A percentile compares a stretch with the other conserved stretches of the same genome.
These are phyloP conservation scores for Steatocranus sp. DNA, from an alignment of 2,797 vertebrate species.

Conservation along the genomic window DNA sequence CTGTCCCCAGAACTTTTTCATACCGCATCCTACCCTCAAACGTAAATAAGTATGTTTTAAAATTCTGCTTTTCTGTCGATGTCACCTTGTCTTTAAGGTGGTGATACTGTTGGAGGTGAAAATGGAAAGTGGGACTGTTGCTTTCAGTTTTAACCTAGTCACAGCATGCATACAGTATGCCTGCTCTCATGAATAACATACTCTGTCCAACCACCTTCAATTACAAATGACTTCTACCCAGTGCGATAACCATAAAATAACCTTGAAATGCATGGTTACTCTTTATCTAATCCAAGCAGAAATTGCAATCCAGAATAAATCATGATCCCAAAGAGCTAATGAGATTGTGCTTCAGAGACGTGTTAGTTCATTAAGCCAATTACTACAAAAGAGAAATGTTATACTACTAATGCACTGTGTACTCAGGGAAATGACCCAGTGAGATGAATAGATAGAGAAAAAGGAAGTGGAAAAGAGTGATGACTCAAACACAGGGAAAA, in stretches of 20 bases:
- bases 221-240: slow-evolving; percentile 55
- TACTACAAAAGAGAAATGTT: slow-evolving; percentile 5
- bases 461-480: slow-evolving; percentile 25
- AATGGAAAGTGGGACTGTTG: not conserved
- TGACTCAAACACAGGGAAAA: slow-evolving; percentile 54
- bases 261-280: slow-evolving; percentile 39
- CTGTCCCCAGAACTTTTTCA: not conserved
- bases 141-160: slow-evolving; percentile 1
- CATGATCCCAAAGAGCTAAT: slow-evolving; percentile 22
- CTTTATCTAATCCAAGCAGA: slow-evolving; percentile 34
- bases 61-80: not conserved
- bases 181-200: slow-evolving; percentile 3
- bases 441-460: slow-evolving; percentile 22
- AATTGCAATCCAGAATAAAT: slow-evolving; percentile 2
- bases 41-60: not conserved
- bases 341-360: not conserved
- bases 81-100: slow-evolving; percentile 1
- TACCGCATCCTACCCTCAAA: not conserved
- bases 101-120: slow-evolving; percentile 23
- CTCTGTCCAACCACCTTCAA: slow-evolving; percentile 7
- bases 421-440: not conserved
- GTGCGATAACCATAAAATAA: slow-evolving; percentile 52
- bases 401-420: not conserved
- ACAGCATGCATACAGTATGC: not conserved
- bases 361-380: slow-evolving; percentile 22